Evolutionary conservation across 2,797 vertebrate species (phyloP), one percentile per base, ranked within the genome.

Genomic region (Clamator glandarius): DNA sequence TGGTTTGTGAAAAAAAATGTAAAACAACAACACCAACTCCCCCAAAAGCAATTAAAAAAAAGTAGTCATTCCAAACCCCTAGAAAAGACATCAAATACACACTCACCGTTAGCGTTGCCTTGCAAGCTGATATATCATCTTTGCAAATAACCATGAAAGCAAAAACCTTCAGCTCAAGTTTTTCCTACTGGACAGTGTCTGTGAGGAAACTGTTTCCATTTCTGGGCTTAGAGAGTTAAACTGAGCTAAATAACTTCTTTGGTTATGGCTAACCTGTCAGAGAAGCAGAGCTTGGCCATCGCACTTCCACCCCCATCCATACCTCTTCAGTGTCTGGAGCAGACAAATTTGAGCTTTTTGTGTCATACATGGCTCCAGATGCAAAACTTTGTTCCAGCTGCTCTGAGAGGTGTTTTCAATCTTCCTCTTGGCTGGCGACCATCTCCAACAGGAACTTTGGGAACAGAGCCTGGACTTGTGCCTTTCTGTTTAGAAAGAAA

Each of bases 391-490:
- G 36, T 81, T 95, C 61, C 67, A 69, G 58, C 51, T 95, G 64
- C 68, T 85, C 36, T 29, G 33, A 75, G 72, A 91, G 23, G 75
- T 36, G 42, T 75, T 84, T 79, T 94, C 87, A 79, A 90, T 86
- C 84, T 92, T 59, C 52, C 1, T 1, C 57, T 86, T 96, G 85
- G 69, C 82, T 57, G 29, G 26, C 24, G 24, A 94, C 31, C 52
- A 63, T 74, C 79, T 91, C 87, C 2, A 15, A 67, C 57, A 92
- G 77, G 63, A 93, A 70, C 85, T 59, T 55, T 1, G 7, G 59
- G 84, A 94, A 78, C 5, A 74, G 55, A 84, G 93, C 74, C 94
- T 76, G 79, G 86, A 44, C 89, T 91, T 88, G 89, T 57, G 79
- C 55, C 51, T 92, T 16, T 61, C 54, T 84, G 44, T 50, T 84